Percentiles rank a stretch among this genome's conserved stretches.
phyloP scores from a whole-genome alignment of 2,797 vertebrate genomes.

The Melanotaenia pygmaea region DNA sequence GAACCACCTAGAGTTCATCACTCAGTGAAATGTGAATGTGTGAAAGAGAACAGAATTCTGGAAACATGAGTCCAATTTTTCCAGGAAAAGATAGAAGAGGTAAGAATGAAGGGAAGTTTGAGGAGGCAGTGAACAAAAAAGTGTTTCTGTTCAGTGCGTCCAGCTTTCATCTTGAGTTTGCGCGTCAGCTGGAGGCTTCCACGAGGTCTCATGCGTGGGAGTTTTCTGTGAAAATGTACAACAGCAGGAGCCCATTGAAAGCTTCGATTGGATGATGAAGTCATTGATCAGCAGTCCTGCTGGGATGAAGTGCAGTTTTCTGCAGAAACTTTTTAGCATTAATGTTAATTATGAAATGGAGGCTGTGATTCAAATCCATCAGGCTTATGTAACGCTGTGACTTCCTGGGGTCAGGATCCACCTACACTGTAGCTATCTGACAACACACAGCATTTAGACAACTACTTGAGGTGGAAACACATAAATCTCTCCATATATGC shows the following conservation, averaged over 20 bases:
- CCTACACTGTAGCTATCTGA: conserved; percentile 72
- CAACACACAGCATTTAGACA: conserved; percentile 75
- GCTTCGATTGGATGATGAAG: conserved; percentile 10
- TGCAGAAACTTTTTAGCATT: conserved; percentile 56
- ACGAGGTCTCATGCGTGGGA: conserved; percentile 12
- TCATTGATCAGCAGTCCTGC: conserved; percentile 21
- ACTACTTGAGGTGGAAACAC: conserved; percentile 73
- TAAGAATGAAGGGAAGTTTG: neutral
- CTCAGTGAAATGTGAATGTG: neutral
- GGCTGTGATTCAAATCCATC: conserved; percentile 70
- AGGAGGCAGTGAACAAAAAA: neutral
- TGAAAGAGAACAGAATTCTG: conserved; percentile 6
- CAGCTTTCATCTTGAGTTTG: conserved; percentile 9
- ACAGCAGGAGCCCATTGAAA: conserved; percentile 10
- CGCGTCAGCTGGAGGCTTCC: conserved; percentile 26
- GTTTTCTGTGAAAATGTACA: conserved; percentile 20
- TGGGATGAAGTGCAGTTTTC: conserved; percentile 26
- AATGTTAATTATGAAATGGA: conserved; percentile 67
- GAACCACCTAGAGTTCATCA: conserved; percentile 3
- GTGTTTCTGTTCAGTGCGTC: neutral
- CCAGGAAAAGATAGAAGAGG: neutral
- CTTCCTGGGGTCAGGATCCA: conserved; percentile 74
- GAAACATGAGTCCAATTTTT: neutral
- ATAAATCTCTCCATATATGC: conserved; percentile 77
- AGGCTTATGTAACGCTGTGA: conserved; percentile 73